These are phyloP conservation scores for Dermolepida albohirtum DNA, from an alignment of 2,888 invertebrate genomes.

Conservation along the genomic window DNA sequence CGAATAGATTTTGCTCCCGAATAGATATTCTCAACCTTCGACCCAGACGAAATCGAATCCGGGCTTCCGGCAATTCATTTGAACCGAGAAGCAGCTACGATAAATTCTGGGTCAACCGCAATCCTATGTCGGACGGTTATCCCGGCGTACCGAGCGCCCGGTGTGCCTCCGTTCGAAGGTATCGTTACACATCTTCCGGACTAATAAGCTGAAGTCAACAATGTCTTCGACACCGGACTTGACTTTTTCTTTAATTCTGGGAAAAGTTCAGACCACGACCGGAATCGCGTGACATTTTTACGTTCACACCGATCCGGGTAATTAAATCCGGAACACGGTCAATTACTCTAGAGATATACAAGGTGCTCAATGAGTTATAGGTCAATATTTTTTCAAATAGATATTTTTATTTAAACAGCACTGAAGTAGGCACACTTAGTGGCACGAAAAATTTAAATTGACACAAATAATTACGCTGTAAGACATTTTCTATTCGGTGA, in stretches of 20 bases:
- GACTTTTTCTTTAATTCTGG: slow-evolving; percentile 6
- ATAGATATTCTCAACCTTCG: background rate
- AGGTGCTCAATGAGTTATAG: no score
- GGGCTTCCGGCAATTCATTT: slow-evolving; percentile 29
- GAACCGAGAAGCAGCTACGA: slow-evolving; percentile 8
- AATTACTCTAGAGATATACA: slow-evolving; percentile 11
- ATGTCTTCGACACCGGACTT: slow-evolving; percentile 1
- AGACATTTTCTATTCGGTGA: no score
- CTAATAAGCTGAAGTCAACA: slow-evolving; percentile 20
- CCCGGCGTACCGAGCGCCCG: slow-evolving; percentile 12
- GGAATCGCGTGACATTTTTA: slow-evolving; percentile 26
- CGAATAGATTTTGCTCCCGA: slow-evolving; percentile 5
- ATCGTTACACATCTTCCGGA: slow-evolving; percentile 25
- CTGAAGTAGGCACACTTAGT: no score
- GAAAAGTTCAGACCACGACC: slow-evolving; percentile 16
- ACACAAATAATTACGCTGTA: no score
- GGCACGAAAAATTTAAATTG: no score
- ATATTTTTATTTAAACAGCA: no score
- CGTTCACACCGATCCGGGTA: slow-evolving; percentile 10
- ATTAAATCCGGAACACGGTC: slow-evolving; percentile 18
- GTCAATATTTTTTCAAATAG: no score
- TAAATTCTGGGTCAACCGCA: slow-evolving; percentile 31
- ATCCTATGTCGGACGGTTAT: slow-evolving; percentile 10
- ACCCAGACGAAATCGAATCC: slow-evolving; percentile 20
- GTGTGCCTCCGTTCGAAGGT: slow-evolving; percentile 16